A percentile compares a stretch with the other conserved stretches of the same genome.
Conservation (phyloP, 2,888 invertebrate species). For the Coremacera marginata region DNA sequence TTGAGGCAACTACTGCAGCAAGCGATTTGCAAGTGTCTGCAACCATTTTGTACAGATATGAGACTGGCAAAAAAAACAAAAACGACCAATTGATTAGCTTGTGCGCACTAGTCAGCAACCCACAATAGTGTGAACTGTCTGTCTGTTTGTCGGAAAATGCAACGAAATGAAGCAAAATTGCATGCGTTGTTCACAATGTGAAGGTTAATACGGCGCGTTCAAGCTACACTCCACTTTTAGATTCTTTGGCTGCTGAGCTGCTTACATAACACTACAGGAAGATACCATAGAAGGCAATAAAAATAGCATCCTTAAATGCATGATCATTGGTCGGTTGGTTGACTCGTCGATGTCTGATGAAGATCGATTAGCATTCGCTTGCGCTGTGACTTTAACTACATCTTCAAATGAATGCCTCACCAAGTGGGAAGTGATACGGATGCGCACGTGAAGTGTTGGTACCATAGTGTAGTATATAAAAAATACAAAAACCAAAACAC, state of each 20-base stretch:
- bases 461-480: no score
- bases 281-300: no score
- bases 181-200: not conserved
- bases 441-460: not conserved
- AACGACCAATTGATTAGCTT: slow-evolving; percentile 28
- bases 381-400: not conserved
- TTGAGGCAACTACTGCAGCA: not conserved
- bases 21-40: slow-evolving; percentile 23
- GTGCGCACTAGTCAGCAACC: not conserved
- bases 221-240: no score
- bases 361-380: not conserved
- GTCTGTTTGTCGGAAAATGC: not conserved
- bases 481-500: not conserved
- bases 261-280: no score
- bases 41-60: slow-evolving; percentile 36
- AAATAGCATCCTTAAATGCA: no score
- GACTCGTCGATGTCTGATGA: not conserved
- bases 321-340: no score
- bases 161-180: slow-evolving; percentile 20
- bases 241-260: no score
- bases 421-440: not conserved
- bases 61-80: not conserved
- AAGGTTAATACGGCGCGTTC: not conserved
- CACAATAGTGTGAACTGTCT: not conserved
- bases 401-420: not conserved